Conservation (phyloP, 2,113 vertebrate species). For the Verasper variegatus region DNA sequence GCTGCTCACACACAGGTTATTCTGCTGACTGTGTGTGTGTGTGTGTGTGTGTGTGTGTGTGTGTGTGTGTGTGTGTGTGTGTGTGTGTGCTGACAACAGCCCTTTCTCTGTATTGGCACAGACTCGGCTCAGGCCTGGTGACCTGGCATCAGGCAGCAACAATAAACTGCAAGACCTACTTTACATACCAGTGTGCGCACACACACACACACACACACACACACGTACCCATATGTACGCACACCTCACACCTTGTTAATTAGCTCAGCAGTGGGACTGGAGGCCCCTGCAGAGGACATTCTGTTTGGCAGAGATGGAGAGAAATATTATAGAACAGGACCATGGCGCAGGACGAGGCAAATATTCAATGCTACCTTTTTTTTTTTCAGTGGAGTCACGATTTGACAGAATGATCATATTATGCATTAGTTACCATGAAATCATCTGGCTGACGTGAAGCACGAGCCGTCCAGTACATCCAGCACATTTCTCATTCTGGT, state of each 20-base stretch:
- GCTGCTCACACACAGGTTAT: conserved; percentile 38
- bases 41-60: conserved; percentile 2
- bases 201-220: neutral
- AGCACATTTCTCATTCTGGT: too few relatives aligned
- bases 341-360: neutral
- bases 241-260: conserved; percentile 74
- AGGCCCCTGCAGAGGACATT: conserved; percentile 40
- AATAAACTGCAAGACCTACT: conserved; percentile 14
- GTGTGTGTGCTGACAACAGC: conserved; percentile 47
- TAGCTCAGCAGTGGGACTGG: conserved; percentile 64
- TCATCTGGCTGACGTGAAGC: neutral
- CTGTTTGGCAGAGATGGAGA: conserved; percentile 46
- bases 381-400: neutral
- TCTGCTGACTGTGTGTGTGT: conserved; percentile 50
- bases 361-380: neutral
- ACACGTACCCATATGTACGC: neutral
- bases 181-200: neutral
- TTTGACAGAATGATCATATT: neutral
- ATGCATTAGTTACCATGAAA: neutral
- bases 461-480: too few relatives aligned
- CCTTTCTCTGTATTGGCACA: conserved; percentile 45
- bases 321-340: neutral
- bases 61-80: conserved; percentile 19
- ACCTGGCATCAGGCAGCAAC: conserved; percentile 43
- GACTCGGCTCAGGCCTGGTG: conserved; percentile 38